Conservation (phyloP, 2,797 vertebrate genomes). For the Cyprinodon diabolis region DNA sequence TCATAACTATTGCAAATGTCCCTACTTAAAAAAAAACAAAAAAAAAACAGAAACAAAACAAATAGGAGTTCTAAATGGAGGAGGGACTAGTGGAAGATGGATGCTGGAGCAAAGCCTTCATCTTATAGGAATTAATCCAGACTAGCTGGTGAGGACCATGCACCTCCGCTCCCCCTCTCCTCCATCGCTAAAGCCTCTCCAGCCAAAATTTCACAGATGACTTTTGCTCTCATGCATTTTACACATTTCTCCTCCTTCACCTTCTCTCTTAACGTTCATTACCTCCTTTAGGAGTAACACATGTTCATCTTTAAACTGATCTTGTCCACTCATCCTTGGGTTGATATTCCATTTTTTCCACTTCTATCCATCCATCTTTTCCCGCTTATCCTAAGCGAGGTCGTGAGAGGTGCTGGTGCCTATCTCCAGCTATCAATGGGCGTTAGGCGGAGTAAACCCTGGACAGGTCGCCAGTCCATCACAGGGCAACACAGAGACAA, state of each 20-base stretch:
- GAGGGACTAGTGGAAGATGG: slow-evolving; percentile 75
- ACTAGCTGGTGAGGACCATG: slow-evolving; percentile 62
- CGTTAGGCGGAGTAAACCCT: too few relatives aligned
- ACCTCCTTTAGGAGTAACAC: slow-evolving; percentile 27
- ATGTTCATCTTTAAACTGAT: background rate
- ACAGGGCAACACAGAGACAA: too few relatives aligned
- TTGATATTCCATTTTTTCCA: too few relatives aligned
- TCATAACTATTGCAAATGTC: background rate
- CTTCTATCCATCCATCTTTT: background rate
- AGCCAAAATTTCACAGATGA: slow-evolving; percentile 76
- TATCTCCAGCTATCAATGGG: too few relatives aligned
- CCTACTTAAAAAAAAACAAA: background rate
- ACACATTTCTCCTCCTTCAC: slow-evolving; percentile 38
- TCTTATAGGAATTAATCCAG: slow-evolving; percentile 76
- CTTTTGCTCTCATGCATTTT: slow-evolving; percentile 51
- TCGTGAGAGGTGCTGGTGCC: too few relatives aligned
- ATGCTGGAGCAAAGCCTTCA: slow-evolving; percentile 74
- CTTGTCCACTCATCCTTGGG: background rate
- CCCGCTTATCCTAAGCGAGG: too few relatives aligned
- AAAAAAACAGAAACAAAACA: background rate
- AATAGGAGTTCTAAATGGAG: slow-evolving; percentile 17
- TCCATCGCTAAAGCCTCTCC: slow-evolving; percentile 55
- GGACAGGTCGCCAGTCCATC: too few relatives aligned
- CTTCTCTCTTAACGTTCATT: slow-evolving; percentile 29
- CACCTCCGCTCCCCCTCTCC: slow-evolving; percentile 41